Base-by-base conservation (phyloP, 1,140 invertebrate species). In the Hestina assimilis region DNA sequence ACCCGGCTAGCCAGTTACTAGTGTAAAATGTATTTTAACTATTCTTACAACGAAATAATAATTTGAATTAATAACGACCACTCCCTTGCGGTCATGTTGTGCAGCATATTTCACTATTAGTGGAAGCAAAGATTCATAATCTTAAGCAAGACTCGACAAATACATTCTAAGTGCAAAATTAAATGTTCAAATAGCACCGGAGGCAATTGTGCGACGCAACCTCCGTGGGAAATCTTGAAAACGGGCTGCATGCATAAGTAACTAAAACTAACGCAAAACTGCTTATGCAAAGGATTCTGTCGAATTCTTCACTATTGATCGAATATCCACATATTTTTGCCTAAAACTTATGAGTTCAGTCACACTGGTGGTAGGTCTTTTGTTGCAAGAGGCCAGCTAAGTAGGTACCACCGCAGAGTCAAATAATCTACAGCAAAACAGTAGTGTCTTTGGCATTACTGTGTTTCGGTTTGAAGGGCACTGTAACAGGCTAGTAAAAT, bases 151-250 rank as follows among this genome's bases (percentile, higher is more conserved):
- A 29, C 53, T 29, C 42, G 53, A 23, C 53, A 40, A 56, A 33
- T 43, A 42, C 45, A 56, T 43, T 41, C 29, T 46, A 42, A 31
- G 43, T 56, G 24, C 24, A 17, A 47, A 38, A 56, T 56, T 56
- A 28, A 56, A 56, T 41, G 53, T 56, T 56, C 33, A 26, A 47
- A 45, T 45, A 46, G 33, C 43, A 41, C 43, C 20, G 31, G 17
- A 56, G 43, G 42, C 29, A 46, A 56, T 29, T 56, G 61, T 58
- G 46, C 58, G 21, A 42, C 33, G 46, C 57, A 63, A 62, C 45
- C 53, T 75, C 67, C 63, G 69, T 79, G 74, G 70, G 76, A 79
- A 79, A 73, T 69, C 54, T 63, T 68, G 20, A 47, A 67, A 65
- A 70, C 56, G 50, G 52, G 40, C 42, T 48, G 59, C 57, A 47